Conservation (phyloP, 2,888 invertebrate species). For the Ennomos quercinarius region DNA sequence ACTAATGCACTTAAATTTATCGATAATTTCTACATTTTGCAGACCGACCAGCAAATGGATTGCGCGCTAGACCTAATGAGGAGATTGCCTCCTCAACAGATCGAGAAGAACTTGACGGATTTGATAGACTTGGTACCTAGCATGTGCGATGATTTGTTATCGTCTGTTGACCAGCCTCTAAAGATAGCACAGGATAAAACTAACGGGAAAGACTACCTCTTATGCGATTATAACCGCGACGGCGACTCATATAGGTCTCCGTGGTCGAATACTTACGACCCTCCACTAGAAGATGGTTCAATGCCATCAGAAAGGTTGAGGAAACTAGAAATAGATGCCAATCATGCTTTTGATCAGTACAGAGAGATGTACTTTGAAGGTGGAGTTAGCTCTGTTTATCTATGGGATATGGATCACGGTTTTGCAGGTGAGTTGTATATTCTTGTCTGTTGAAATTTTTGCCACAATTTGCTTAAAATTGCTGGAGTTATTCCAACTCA, state of each 20-base stretch:
- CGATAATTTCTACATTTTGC: slow-evolving; percentile 51
- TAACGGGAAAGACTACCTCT: slow-evolving; percentile 97
- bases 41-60: slow-evolving; percentile 99
- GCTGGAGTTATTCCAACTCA: too few species aligned
- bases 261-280: slow-evolving; percentile 99
- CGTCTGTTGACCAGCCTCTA: slow-evolving; percentile 98
- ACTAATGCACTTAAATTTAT: slow-evolving; percentile 71
- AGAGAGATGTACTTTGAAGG: slow-evolving; percentile 99
- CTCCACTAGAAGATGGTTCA: slow-evolving; percentile 98
- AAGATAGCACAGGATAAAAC: slow-evolving; percentile 98
- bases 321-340: slow-evolving; percentile 98
- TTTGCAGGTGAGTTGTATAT: slow-evolving; percentile 90
- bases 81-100: slow-evolving; percentile 99
- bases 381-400: slow-evolving; percentile 99
- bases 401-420: slow-evolving; percentile 99
- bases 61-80: slow-evolving; percentile 99
- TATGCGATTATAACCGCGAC: slow-evolving; percentile 99
- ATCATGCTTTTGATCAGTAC: slow-evolving; percentile 99
- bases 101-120: slow-evolving; percentile 99
- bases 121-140: slow-evolving; percentile 98
- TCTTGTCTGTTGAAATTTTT: background rate
- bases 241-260: slow-evolving; percentile 99
- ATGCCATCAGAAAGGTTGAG: slow-evolving; percentile 98
- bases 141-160: slow-evolving; percentile 98
- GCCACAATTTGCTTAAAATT: too few species aligned